Percentiles rank a stretch among this genome's conserved stretches.
These are phyloP conservation scores for Danaus chrysippus DNA, from an alignment of 2,888 invertebrate genomes.

Conservation along the genomic window DNA sequence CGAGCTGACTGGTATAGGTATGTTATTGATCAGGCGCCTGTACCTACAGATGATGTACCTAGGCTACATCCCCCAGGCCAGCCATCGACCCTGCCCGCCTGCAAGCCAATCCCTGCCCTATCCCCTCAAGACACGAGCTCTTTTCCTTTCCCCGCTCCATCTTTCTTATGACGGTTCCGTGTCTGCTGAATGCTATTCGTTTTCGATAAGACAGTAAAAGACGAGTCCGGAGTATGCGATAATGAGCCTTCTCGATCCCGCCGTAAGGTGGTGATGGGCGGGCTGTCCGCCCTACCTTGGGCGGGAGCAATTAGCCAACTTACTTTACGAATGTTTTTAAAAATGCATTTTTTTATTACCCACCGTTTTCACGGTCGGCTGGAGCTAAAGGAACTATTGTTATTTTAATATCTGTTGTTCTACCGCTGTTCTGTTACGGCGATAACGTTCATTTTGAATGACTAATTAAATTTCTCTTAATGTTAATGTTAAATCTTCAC, in stretches of 20 bases:
- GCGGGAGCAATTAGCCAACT: constrained; percentile 69
- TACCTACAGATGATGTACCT: too few species aligned
- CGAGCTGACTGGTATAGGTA: too few species aligned
- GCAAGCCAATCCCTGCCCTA: constrained; percentile 40
- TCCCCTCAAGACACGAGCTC: constrained; percentile 44
- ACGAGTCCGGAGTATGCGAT: constrained; percentile 51
- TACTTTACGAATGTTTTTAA: constrained; percentile 53
- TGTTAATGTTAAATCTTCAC: constrained; percentile 20
- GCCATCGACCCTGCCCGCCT: constrained; percentile 50
- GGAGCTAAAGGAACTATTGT: constrained; percentile 36
- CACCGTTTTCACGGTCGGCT: constrained; percentile 46
- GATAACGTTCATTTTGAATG: constrained; percentile 9
- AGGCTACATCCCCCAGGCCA: constrained; percentile 31
- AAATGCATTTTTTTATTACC: constrained; percentile 59
- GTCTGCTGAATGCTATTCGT: constrained; percentile 59
- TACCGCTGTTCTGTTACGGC: constrained; percentile 10
- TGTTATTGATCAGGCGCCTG: too few species aligned
- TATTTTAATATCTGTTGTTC: constrained; percentile 27
- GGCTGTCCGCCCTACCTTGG: constrained; percentile 63
- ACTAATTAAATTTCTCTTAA: constrained; percentile 15
- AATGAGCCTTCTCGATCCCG: constrained; percentile 53
- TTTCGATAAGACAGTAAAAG: constrained; percentile 69
- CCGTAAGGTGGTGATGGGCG: constrained; percentile 47
- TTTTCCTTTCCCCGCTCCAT: constrained; percentile 50
- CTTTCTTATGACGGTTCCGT: constrained; percentile 67